Evolutionary conservation across 2,797 vertebrate species (phyloP), one percentile per base, ranked within the genome.

Genomic region (Moxostoma hubbsi): DNA sequence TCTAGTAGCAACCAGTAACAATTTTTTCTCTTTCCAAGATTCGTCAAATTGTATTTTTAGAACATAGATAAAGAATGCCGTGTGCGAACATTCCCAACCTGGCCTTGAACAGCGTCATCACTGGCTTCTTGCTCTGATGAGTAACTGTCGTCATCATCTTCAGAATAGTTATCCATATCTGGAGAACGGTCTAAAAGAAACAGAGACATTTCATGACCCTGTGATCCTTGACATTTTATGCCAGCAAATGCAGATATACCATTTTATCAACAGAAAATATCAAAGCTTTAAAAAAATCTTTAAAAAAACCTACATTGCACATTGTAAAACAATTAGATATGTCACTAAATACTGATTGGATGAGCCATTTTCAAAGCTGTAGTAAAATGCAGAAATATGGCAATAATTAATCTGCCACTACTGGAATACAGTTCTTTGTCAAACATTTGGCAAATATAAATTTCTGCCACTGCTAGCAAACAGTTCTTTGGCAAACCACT

Each of bases 121-220:
- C 88, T 90, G 61, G 83, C 89, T 55, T 90, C 89, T 81, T 90
- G 89, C 74, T 90, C 88, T 7, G 89, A 90, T 2, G 89, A 90
- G 66, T 88, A 90, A 75, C 89, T 90, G 76, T 90, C 89, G 5
- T 92, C 91, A 10, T 92, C 89, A 15, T 90, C 89, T 73, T 90
- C 89, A 0, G 89, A 90, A 77, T 89, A 90, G 71, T 90, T 90
- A 77, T 90, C 89, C 66, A 90, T 86, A 75, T 90, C 89, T 16
- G 89, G 89, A 75, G 89, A 90, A 51, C 85, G 88, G 81, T 87
- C 86, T 89, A 65, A 8, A 65, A 62, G 49, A 46, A 18, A 73
- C 46, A 71, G 7, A 53, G 49, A 55, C 59, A 73, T 53, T 16
- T 69, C 18, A 61, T 69, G 55, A 69, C 55, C 18, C 9, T 1